Conservation (phyloP, 2,888 invertebrate species). For the Cosmia trapezina region DNA sequence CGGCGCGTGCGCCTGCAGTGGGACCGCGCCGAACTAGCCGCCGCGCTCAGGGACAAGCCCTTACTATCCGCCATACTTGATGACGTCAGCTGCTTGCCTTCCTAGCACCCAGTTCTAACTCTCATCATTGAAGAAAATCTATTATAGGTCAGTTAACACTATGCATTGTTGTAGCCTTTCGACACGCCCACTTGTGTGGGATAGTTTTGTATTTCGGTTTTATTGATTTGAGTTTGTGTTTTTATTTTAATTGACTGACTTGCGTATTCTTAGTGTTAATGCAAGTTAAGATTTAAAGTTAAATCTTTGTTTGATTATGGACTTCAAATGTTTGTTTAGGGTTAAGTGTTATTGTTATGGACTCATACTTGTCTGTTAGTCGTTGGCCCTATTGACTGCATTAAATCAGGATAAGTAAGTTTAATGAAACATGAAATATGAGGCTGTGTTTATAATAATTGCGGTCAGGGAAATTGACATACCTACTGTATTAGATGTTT, state of each 20-base stretch:
- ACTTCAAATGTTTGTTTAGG: constrained; percentile 14
- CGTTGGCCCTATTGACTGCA: constrained; percentile 15
- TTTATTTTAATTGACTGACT: constrained; percentile 38
- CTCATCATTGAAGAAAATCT: neutral
- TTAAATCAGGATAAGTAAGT: constrained; percentile 14
- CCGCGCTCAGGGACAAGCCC: constrained; percentile 95
- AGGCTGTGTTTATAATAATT: constrained; percentile 40
- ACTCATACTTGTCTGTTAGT: constrained; percentile 14
- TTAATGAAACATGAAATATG: constrained; percentile 20
- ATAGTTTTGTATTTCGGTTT: constrained; percentile 17
- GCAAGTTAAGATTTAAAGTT: constrained; percentile 24
- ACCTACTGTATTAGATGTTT: constrained; percentile 7
- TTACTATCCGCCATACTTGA: constrained; percentile 95
- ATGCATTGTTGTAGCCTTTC: constrained; percentile 17
- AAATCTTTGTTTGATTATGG: constrained; percentile 5
- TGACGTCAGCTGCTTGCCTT: constrained; percentile 90
- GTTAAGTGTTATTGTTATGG: constrained; percentile 38
- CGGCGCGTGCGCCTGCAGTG: constrained; percentile 94
- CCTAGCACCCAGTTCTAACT: constrained; percentile 26
- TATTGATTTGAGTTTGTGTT: constrained; percentile 19
- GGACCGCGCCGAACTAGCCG: constrained; percentile 95
- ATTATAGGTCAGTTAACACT: constrained; percentile 20
- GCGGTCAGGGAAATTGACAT: neutral
- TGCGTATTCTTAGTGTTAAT: constrained; percentile 28
- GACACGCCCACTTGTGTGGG: constrained; percentile 23